Evolutionary conservation across 1,140 invertebrate species (phyloP), one percentile per base, ranked within the genome.

Genomic region (Globodera rostochiensis): DNA sequence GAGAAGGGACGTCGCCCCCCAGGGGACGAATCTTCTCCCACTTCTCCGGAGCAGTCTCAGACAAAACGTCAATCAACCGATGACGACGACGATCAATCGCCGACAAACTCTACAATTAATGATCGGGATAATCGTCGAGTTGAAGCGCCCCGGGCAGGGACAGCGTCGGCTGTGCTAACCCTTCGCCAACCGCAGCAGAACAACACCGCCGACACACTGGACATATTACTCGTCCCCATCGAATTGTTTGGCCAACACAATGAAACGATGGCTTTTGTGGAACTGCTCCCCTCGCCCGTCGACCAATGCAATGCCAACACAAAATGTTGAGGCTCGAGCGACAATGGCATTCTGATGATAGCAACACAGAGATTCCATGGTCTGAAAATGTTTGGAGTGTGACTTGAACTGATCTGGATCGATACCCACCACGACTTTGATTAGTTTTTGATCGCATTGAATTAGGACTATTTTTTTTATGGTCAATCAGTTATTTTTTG

Each of bases 1-100:
- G 49, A 82, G 57, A 64, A 19, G 19, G 15, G 50, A 82, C 9
- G 80, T 36, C 45, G 53, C 8, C 80, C 79, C 46, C 84, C 69
- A 50, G n/a, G 71, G 47, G 45, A 66, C 50, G 50, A 46, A n/a
- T 64, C 15, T 4, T 64, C 19, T 5, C n/a, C 57, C 13, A 6
- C 19, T 6, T 13, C 57, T 15, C 19, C 15, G 57, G 19, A 64
- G 11, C 13, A 64, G 15, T 1, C 57, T 15, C 57, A 11, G 11
- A 13, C 57, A 64, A 64, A 15, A 13, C 57, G 57, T 19, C 57
- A 64, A 64, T 36, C 57, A 19, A 64, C 4, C 11, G 11, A 13
- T 6, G 50, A 7, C 3, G 11, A 8, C n/a, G 80, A 4, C 80
- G 80, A 57, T 8, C 67, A 45, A 69, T 21, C n/a, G 67, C 67